Evolutionary conservation across 2,113 vertebrate species (phyloP).

Genomic region (Elanoides forficatus): DNA sequence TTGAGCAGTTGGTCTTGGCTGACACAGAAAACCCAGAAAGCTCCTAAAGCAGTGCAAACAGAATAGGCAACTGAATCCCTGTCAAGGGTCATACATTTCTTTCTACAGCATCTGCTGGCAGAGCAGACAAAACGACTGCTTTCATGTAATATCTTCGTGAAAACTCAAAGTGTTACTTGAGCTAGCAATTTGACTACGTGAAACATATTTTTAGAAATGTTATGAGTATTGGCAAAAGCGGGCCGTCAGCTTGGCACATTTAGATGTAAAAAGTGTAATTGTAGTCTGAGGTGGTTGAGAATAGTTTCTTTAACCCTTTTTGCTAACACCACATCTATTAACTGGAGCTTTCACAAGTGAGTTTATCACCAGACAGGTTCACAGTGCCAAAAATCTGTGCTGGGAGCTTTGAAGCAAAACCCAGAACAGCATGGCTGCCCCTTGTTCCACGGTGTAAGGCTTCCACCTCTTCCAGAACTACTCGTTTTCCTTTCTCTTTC

Average conservation of each 20-base stretch:
- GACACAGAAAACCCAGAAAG: not conserved
- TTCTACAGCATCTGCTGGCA: not conserved
- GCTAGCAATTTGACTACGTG: not conserved
- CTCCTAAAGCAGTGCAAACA: not conserved
- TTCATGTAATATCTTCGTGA: rapidly evolving
- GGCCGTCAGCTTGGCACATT: rapidly evolving
- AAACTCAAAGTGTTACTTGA: not conserved
- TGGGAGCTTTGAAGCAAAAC: not conserved
- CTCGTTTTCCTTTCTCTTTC: not conserved
- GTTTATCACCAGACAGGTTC: not conserved
- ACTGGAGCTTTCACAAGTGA: not conserved
- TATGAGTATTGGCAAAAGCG: not conserved
- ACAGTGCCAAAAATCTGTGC: not conserved
- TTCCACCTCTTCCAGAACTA: not conserved
- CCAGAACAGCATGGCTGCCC: not conserved
- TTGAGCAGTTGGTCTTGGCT: not conserved
- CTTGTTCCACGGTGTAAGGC: not conserved
- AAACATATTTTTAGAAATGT: not conserved
- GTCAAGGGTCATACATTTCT: not conserved
- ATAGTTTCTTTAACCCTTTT: not conserved
- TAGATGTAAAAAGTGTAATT: not conserved
- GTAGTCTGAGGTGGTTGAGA: not conserved
- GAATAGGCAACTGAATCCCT: not conserved
- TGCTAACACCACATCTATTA: not conserved
- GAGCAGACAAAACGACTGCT: too few species aligned